Evolutionary conservation across 2,113 vertebrate species (phyloP).

Genomic region (Vimba vimba): DNA sequence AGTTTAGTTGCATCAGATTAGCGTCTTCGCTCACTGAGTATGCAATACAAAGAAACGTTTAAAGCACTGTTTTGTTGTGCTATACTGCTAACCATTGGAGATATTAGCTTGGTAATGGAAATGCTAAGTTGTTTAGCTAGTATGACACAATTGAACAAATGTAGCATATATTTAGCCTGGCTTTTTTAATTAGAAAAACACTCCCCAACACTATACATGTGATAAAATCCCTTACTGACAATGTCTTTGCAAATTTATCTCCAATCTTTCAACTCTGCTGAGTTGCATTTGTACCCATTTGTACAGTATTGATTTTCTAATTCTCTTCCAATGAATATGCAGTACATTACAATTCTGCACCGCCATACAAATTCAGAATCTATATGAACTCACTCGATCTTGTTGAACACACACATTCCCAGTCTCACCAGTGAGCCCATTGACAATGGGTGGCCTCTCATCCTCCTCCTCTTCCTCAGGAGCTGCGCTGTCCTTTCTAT

Average conservation of each 20-base stretch:
- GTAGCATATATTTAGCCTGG: not conserved
- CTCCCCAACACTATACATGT: not conserved
- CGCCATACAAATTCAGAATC: not conserved
- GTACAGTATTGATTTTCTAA: conserved; percentile 15
- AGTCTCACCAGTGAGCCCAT: conserved; percentile 85
- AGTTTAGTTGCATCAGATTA: no score
- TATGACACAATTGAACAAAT: not conserved
- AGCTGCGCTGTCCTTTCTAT: conserved; percentile 90
- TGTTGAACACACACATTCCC: not conserved
- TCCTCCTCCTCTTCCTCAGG: conserved; percentile 98
- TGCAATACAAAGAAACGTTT: no score
- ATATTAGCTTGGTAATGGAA: no score
- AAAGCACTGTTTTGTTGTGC: no score
- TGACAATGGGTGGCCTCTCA: conserved; percentile 86
- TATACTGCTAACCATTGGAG: no score
- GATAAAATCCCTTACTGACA: not conserved
- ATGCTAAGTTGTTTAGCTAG: no score
- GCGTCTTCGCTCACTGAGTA: no score
- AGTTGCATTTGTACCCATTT: conserved; percentile 20
- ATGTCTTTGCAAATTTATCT: not conserved
- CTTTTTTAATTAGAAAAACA: not conserved
- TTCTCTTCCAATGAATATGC: not conserved
- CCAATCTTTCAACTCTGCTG: not conserved
- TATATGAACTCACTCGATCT: not conserved
- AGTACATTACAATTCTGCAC: not conserved